Base-by-base conservation (phyloP, 2,113 vertebrate genomes). In the Rhinolophus ferrumequinum region DNA sequence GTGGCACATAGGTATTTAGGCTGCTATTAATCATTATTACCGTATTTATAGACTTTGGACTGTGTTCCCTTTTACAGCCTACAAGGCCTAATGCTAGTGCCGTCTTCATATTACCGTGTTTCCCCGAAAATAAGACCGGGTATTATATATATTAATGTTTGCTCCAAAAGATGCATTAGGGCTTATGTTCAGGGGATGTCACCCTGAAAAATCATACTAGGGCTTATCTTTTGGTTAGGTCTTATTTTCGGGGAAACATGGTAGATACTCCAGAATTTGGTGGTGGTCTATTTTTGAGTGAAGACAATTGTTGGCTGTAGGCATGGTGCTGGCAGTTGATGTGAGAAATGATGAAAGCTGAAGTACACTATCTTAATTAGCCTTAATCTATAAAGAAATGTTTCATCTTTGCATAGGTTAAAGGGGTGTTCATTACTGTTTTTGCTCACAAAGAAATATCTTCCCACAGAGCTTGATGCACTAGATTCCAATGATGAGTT, bases 401-500 rank as follows among this genome's bases (percentile, higher is more conserved):
- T 62, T 60, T 79, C 38, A 2, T 66, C 18, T 73, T 52, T 72
- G 33, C 26, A 3, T 60, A 7, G 5, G 4, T 52, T 83, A 69
- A 92, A 70, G n/a, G 35, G 12, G 5, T 84, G 5, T 91, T 81
- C 1, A 3, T 88, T 73, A n/a, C 47, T 19, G 0, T 75, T 70
- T 90, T 66, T 96, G 58, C 67, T 98, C 86, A 98, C 28, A 75
- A 80, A 87, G 44, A 84, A 79, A n/a, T 93, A 8, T 96, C 70
- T 96, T 80, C 13, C 58, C 28, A 84, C 96, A 99, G 99, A 99
- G 89, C 99, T 99, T 97, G 99, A 99, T 95, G 99, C 99, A 16
- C 98, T 99, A 90, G 99, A 99, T 98, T 88, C 97, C 18, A 99
- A 99, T 83, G 99, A 99, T 44, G 99, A 99, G 88, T 97, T 99